Conservation (phyloP, 2,113 vertebrate species). For the Entosphenus tridentatus region DNA sequence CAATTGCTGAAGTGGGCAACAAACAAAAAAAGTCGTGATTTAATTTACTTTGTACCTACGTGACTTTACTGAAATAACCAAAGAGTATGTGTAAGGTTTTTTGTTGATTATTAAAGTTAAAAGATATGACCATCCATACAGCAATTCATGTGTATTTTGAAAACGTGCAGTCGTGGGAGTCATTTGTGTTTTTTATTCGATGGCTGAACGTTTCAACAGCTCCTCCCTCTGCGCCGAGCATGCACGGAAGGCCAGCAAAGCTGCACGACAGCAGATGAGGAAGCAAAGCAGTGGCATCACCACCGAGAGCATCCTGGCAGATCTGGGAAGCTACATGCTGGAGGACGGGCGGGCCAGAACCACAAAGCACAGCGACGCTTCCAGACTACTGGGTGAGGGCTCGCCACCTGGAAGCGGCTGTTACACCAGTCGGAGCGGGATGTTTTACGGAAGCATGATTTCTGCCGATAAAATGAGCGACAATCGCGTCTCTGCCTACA, state of each 20-base stretch:
- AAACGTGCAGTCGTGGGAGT: background rate
- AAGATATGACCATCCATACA: background rate
- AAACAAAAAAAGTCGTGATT: no score
- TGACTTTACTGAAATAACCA: background rate
- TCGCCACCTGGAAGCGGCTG: background rate
- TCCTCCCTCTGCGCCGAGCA: constrained; percentile 65
- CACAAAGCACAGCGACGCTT: constrained; percentile 36
- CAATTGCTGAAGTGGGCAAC: background rate
- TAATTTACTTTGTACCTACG: background rate
- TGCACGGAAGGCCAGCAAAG: constrained; percentile 49
- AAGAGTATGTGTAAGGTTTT: background rate
- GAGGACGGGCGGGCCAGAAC: constrained; percentile 29
- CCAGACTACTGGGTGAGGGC: constrained; percentile 43
- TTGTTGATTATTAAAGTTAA: no score
- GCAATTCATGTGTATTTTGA: background rate
- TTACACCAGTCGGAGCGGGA: background rate
- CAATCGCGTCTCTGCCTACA: constrained; percentile 17
- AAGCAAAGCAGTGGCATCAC: constrained; percentile 37
- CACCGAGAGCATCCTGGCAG: constrained; percentile 51
- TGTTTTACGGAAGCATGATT: background rate
- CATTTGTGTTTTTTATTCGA: background rate
- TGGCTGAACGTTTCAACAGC: constrained; percentile 15
- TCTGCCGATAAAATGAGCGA: background rate
- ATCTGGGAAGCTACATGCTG: constrained; percentile 54
- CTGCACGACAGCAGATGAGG: constrained; percentile 59